Evolutionary conservation across 1,140 invertebrate species (phyloP), one percentile per base, ranked within the genome.

Genomic region (Pseudomyrmex concolor): DNA sequence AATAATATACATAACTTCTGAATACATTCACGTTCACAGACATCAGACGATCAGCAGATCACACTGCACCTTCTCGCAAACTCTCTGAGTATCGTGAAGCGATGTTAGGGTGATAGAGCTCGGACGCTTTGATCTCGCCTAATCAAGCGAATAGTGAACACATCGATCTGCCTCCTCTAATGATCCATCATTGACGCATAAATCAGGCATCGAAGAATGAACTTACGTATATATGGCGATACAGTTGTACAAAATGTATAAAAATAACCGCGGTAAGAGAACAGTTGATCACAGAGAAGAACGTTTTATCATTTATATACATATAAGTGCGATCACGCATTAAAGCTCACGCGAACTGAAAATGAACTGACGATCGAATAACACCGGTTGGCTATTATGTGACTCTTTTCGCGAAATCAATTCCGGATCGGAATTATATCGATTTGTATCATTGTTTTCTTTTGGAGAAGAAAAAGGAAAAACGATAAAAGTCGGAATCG

Each of bases 141-240:
- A 80, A 80, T 71, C 76, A 80, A 59, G 76, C 66, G 45, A 71
- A n/a, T 71, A 70, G 76, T 48, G 34, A 71, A 80, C 71, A 80
- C 68, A 71, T 80, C 43, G 76, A 80, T 43, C 66, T 70, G 70
- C n/a, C 54, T 34, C 15, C 54, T 60, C 54, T 80, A 80, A 80
- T 80, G 66, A 80, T 13, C 76, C 51, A 70, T 80, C 54, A 80
- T 50, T 55, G 19, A 71, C 50, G 76, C 55, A 70, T 80, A 80
- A 70, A 68, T 80, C 76, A 71, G 57, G 64, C 45, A 19, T 80
- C 76, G 43, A 60, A 80, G 43, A 45, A 34, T 34, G 34, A 48
- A 48, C n/a, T 25, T 50, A 43, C 13, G 68, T 43, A n/a, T 45
- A 70, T 8, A 70, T 7, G 7, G 15, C 9, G 45, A 50, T 80